These are phyloP conservation scores for Brachypalpus laphriformis DNA, from an alignment of 2,888 invertebrate species.

Conservation along the genomic window DNA sequence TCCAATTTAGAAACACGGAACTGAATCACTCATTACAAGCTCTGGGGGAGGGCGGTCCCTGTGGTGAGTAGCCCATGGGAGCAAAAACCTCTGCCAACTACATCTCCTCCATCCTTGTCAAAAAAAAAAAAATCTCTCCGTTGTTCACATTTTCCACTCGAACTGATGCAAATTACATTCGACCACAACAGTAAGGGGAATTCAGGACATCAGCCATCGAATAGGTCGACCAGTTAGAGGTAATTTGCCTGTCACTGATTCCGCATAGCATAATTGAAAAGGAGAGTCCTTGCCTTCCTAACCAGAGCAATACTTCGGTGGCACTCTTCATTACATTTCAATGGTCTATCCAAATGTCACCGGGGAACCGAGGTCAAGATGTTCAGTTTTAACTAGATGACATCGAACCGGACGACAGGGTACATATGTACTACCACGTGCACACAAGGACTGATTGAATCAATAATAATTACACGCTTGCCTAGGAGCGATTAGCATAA, in stretches of 20 bases:
- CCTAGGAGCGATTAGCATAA: slow-evolving; percentile 67
- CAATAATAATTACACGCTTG: slow-evolving; percentile 72
- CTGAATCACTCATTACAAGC: slow-evolving; percentile 37
- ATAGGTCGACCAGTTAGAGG: slow-evolving; percentile 30
- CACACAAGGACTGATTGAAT: slow-evolving; percentile 58
- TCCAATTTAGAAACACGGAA: slow-evolving; percentile 21
- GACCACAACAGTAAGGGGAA: slow-evolving; percentile 23
- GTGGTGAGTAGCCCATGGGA: background rate
- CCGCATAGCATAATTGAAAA: background rate
- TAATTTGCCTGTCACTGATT: slow-evolving; percentile 46
- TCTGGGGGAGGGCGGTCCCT: background rate
- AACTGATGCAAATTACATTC: slow-evolving; percentile 56
- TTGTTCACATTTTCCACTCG: slow-evolving; percentile 39
- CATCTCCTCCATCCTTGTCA: slow-evolving; percentile 28
- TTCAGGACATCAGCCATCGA: slow-evolving; percentile 12
- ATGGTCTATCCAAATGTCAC: slow-evolving; percentile 27
- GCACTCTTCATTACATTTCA: slow-evolving; percentile 56
- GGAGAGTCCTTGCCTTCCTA: background rate
- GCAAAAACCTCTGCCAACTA: background rate
- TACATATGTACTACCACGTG: background rate
- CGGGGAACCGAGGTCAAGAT: slow-evolving; percentile 57
- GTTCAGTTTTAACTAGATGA: slow-evolving; percentile 58
- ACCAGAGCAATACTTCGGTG: slow-evolving; percentile 15
- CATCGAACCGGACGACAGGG: slow-evolving; percentile 4
- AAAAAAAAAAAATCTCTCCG: slow-evolving; percentile 22